Base-by-base conservation (phyloP, 2,113 vertebrate species). In the Tachysurus fulvidraco region DNA sequence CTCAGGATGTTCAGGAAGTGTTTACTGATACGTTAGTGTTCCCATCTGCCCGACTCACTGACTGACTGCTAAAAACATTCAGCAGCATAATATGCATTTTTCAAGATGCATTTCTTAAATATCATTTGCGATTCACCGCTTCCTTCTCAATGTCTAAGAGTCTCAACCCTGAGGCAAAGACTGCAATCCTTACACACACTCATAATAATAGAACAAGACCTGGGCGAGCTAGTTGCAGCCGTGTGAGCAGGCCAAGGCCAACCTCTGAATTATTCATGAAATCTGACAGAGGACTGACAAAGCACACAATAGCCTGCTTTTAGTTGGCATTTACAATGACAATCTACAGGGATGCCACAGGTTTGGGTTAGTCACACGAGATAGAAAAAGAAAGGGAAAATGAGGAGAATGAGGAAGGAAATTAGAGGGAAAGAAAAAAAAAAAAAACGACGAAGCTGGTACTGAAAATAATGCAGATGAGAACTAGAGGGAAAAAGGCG, bases 261-360 rank as follows among this genome's bases (percentile, higher is more conserved):
- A 89, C 36, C 81, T 81, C 80, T 92, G 50, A 92, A 91, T 93
- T 90, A 93, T 92, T 91, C 52, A 92, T 86, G 81, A 65, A 13
- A 76, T 90, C 86, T 88, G 87, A 87, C 44, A 55, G 86, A 90
- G 88, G 90, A 64, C 86, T 88, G 88, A 87, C 50, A 60, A 88
- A 90, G 90, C 88, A 52, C 89, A 91, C 91, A 76, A 74, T 54
- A 69, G 57, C 83, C 71, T 52, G 88, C 86, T 88, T 78, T 77
- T 73, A 74, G n/a, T 77, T 87, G 87, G 76, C 91, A 91, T 92
- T 90, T 89, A 87, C 86, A 50, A 74, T 84, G 62, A 21, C 83
- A 28, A 82, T 90, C 90, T 85, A 81, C 83, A 88, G 89, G 87
- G 85, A 88, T 30, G 21, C 73, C 30, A 85, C 85, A 55, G 69